Evolutionary conservation across 2,888 invertebrate genomes (phyloP), one percentile per base, ranked within the genome.

Genomic region (Hipparchia sbordonii): DNA sequence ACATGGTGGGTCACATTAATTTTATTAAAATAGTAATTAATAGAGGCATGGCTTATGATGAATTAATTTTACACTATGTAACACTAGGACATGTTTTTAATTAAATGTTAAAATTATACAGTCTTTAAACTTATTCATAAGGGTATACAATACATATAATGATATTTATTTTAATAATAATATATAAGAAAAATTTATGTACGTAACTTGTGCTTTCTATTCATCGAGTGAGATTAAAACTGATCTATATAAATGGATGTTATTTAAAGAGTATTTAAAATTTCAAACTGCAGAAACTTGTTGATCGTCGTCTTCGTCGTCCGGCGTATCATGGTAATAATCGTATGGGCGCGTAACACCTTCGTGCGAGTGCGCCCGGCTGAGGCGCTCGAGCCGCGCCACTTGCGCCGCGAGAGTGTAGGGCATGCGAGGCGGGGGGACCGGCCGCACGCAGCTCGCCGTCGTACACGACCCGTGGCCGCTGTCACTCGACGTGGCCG

Each of bases 401-500:
- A 97, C 97, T 87, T 97, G 97, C 71, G 97, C 97, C 68, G 97
- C 97, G 79, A 97, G 95, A 84, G 96, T 96, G 94, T 98, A 98
- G 83, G 97, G 96, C 85, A 96, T 95, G 75, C 92, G 89, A 77
- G 93, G 93, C 77, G 93, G 92, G 59, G 97, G 97, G 72, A 97
- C 97, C 79, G 97, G 97, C 77, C 97, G 95, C 72, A 85, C 87
- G 80, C 91, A 88, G 71, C 80, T 82, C 51, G 87, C 82, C 65
- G 90, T 86, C 60, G 89, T 95, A 86, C 96, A 96, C 72, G 97
- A 97, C 82, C 97, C 97, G 93, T 97, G 97, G 84, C 97, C 97
- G 85, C 97, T 97, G 94, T 97, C 98, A 91, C 97, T 98, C 83
- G 98, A 98, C 82, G 98, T 98, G 84, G 97, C 97, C 81, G 98